These are phyloP conservation scores for Rutilus rutilus DNA, from an alignment of 2,113 vertebrate species.

Conservation along the genomic window DNA sequence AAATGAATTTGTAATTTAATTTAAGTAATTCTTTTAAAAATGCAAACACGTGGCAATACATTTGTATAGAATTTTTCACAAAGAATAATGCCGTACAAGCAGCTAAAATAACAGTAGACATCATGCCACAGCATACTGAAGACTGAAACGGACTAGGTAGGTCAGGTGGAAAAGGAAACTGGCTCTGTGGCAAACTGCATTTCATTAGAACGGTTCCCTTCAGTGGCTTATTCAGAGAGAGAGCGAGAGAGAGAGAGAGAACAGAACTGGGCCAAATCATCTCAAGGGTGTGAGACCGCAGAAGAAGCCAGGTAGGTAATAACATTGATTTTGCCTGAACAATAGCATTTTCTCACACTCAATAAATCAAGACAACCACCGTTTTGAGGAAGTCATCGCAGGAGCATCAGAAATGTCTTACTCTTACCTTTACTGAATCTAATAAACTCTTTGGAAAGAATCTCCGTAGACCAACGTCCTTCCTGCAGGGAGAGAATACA, in stretches of 20 bases:
- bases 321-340: slow-evolving; percentile 36
- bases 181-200: slow-evolving; percentile 16
- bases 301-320: slow-evolving; percentile 44
- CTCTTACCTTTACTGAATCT: slow-evolving; percentile 96
- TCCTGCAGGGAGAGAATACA: slow-evolving; percentile 77
- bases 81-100: not conserved
- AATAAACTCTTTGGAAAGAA: slow-evolving; percentile 97
- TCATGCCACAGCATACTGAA: not conserved
- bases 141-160: not conserved
- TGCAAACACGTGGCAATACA: not conserved
- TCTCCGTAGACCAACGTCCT: slow-evolving; percentile 95
- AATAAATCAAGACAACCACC: slow-evolving; percentile 1
- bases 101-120: not conserved
- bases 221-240: slow-evolving; percentile 35
- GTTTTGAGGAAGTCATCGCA: not conserved
- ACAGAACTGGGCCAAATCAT: slow-evolving; percentile 51
- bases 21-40: not conserved
- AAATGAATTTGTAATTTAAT: not conserved
- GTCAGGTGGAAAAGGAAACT: slow-evolving; percentile 25
- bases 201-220: slow-evolving; percentile 18
- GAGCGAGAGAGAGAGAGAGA: not conserved
- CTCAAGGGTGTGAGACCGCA: slow-evolving; percentile 42
- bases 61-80: not conserved
- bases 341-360: slow-evolving; percentile 34
- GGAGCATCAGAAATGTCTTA: slow-evolving; percentile 57